Evolutionary conservation across 2,888 invertebrate species (phyloP), one percentile per base, ranked within the genome.

Genomic region (Acleris emargana): DNA sequence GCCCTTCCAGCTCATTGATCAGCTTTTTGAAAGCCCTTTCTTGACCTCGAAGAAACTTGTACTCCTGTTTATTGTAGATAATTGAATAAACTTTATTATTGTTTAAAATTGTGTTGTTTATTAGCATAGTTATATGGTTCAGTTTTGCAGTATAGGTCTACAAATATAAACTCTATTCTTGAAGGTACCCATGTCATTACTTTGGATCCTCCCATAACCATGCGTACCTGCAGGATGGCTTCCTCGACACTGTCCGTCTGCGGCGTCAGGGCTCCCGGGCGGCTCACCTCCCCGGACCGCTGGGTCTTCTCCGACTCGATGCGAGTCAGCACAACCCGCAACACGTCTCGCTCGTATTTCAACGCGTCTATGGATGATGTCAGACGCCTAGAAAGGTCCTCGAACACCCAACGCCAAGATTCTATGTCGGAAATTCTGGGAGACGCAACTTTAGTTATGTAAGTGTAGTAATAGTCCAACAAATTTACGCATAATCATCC

Each of bases 391-490:
- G 78, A 75, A 2, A 92, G 74, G 64, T 92, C 91, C 63, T 84
- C 76, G 0, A 91, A 72, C 0, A 91, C 89, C 91, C 91, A 91
- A 5, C 81, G 83, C 91, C 91, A 92, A 7, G 90, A 89, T 2
- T 82, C 77, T 62, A 92, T 82, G 28, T 90, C 89, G 63, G 91
- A 80, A 68, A 92, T 86, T 77, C 91, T 91, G 55, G 16, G 62
- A 9, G 53, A 52, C 16, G 38, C 16, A 16, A 45, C 6, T 17
- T 17, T 42, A 43, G 3, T 38, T 13, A 13, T 9, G 13, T 38
- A 38, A 13, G 38, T 3, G 25, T 25, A 25, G 25, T 25, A 11
- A 11, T 13, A 38, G 11, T 38, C 13, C 11, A 4, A 38, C 38
- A 4, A 38, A 4, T 32, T 3, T 32, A 32, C 6, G 32, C 32